Conservation (phyloP, 2,113 vertebrate species). For the Gila orcuttii region DNA sequence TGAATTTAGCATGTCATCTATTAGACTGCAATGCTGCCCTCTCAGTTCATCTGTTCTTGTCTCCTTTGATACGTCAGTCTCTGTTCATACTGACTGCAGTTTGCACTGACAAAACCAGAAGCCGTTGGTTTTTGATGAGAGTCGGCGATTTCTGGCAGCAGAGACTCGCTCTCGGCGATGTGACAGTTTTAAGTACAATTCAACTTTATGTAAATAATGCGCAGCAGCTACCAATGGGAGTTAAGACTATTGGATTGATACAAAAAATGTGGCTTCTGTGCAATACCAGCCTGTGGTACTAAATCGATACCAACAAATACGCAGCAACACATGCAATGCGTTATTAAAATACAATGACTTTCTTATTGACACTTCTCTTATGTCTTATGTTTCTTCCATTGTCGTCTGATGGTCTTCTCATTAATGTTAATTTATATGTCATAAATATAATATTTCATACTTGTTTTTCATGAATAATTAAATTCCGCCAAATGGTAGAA, state of each 20-base stretch:
- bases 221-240: not conserved
- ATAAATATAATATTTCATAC: not conserved
- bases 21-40: not conserved
- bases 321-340: not conserved
- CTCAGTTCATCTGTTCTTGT: not conserved
- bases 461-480: not conserved
- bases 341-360: too few species aligned
- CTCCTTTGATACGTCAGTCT: not conserved
- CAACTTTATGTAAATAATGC: not conserved
- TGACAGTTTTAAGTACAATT: not conserved
- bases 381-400: too few species aligned
- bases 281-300: not conserved
- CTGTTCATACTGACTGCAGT: not conserved
- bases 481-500: not conserved
- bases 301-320: constrained; percentile 1
- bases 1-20: constrained; percentile 15
- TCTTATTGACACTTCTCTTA: too few species aligned
- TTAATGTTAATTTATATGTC: not conserved
- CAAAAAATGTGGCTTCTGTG: not conserved
- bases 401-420: not conserved
- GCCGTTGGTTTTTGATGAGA: not conserved
- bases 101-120: constrained; percentile 2
- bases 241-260: not conserved
- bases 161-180: not conserved
- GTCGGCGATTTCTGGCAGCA: too few species aligned